phyloP scores from a whole-genome alignment of 2,888 invertebrate species.

The Microctonus brassicae region DNA sequence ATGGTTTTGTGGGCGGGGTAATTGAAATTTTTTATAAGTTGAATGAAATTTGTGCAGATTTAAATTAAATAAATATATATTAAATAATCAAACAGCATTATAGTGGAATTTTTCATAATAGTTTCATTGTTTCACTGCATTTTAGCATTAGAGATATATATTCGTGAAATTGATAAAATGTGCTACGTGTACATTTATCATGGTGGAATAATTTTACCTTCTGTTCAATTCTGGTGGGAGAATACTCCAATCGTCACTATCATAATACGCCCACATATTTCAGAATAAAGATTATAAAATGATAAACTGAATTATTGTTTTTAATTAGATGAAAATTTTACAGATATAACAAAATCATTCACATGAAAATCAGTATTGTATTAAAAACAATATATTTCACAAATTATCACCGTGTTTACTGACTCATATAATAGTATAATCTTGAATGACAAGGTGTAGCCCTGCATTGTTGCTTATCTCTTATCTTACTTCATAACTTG shows the following conservation, averaged over 20 bases:
- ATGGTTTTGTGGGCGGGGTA: constrained; percentile 6
- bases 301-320: constrained; percentile 27
- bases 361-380: background rate
- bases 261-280: constrained; percentile 77
- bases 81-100: too few species aligned
- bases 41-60: too few species aligned
- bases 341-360: background rate
- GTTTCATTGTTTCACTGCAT: constrained; percentile 24
- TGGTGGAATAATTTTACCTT: constrained; percentile 75
- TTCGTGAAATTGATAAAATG: background rate
- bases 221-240: constrained; percentile 87
- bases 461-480: constrained; percentile 59
- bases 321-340: background rate
- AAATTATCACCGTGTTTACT: constrained; percentile 47
- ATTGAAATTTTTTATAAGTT: background rate
- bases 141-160: background rate
- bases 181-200: background rate
- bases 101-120: too few species aligned
- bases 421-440: constrained; percentile 50
- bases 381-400: constrained; percentile 10
- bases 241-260: constrained; percentile 85
- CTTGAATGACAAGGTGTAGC: constrained; percentile 50
- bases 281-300: constrained; percentile 29
- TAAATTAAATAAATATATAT: too few species aligned
- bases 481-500: constrained; percentile 60